Evolutionary conservation across 2,888 invertebrate species (phyloP), one percentile per base, ranked within the genome.

Genomic region (Hirtodrosophila alboralis): DNA sequence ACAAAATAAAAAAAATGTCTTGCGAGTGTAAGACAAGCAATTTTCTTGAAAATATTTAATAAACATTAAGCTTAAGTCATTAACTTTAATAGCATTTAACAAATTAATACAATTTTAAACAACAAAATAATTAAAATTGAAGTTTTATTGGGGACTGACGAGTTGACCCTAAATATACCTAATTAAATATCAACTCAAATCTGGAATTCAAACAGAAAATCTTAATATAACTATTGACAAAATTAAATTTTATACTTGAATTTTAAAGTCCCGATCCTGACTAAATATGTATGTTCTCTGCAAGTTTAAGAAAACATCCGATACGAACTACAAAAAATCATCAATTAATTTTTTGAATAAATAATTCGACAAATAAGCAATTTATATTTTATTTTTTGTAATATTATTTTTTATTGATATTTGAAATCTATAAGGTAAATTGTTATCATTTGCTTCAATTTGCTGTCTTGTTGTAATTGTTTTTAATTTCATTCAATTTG

Each of bases 1-100:
- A 36, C 36, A n/a, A n/a, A n/a, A n/a, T n/a, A n/a, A 40, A 10
- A 21, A 4, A 23, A 27, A 23, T 31, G n/a, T 38, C n/a, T 38
- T 10, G 12, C 9, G 23, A 16, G 9, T 27, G 16, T 33, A 38
- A 21, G 27, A 16, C 9, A 54, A 43, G 14, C 21, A 52, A 47
- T 64, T 52, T 44, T 44, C 14, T 60, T 38, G 16, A 18, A 37
- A 66, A 38, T 69, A 49, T 59, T 51, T 56, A 54, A 75, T 45
- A 54, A 44, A 69, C 10, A 41, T 30, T 73, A 66, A 62, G 78
- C 21, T 49, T 81, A 81, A 81, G 86, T 86, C 83, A 86, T 72
- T 86, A 84, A 60, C 52, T 84, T 58, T 86, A 86, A 72, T 84
- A 81, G 81, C 64, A 45, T 57, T 71, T 67, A 84, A 81, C 68